Evolutionary conservation across 2,888 invertebrate genomes (phyloP).

Genomic region (Panzeria rudis): DNA sequence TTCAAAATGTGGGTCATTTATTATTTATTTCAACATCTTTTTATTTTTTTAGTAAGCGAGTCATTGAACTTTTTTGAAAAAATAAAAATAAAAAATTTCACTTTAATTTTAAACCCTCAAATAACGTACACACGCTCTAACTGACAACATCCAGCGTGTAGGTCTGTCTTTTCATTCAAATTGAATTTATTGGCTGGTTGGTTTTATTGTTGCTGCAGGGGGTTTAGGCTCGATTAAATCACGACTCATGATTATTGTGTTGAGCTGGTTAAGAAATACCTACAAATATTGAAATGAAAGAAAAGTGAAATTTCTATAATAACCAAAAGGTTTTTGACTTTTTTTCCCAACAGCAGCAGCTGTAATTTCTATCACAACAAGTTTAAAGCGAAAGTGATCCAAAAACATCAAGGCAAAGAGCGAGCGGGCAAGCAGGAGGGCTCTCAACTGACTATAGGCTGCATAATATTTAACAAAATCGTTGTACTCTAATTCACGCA

Average conservation of each 20-base stretch:
- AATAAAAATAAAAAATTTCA: conserved; percentile 37
- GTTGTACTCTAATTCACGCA: conserved; percentile 65
- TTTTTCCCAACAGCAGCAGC: conserved; percentile 18
- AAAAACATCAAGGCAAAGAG: conserved; percentile 4
- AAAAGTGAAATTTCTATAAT: conserved; percentile 72
- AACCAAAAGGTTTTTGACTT: conserved; percentile 72
- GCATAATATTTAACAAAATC: conserved; percentile 30
- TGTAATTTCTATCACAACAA: conserved; percentile 50
- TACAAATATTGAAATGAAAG: conserved; percentile 28
- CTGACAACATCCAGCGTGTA: conserved; percentile 1
- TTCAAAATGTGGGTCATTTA: conserved; percentile 50
- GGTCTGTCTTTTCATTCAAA: conserved; percentile 11
- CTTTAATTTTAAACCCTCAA: conserved; percentile 38
- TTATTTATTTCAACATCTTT: conserved; percentile 49
- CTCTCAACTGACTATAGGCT: neutral
- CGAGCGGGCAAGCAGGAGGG: neutral
- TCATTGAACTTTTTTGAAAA: conserved; percentile 30
- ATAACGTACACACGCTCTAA: conserved; percentile 2
- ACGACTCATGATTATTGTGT: conserved; percentile 34
- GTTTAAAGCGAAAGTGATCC: conserved; percentile 64
- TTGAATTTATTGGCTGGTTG: neutral
- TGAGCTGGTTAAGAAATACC: conserved; percentile 9
- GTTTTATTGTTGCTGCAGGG: neutral
- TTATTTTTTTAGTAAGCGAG: conserved; percentile 1
- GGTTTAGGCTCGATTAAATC: conserved; percentile 44